Evolutionary conservation across 2,797 vertebrate species (phyloP), one percentile per base, ranked within the genome.

Genomic region (Dallia pectoralis): DNA sequence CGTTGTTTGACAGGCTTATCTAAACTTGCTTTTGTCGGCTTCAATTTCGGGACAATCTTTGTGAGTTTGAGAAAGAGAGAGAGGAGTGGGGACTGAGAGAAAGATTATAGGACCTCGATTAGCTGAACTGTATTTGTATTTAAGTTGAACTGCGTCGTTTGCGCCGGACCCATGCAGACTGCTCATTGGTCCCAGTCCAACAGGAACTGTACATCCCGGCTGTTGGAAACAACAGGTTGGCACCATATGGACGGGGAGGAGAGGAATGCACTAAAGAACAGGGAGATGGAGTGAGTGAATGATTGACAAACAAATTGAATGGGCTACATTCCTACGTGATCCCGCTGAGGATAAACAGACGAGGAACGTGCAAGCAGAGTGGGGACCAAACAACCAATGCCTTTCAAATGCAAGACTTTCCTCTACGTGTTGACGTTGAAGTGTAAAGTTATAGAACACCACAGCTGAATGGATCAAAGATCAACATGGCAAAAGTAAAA

Each of bases 181-280:
- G 19, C 62, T 63, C 25, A 56, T 44, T n/a, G 11, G 70, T 65
- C 3, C 27, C 53, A 47, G 0, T 78, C 76, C 77, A 79, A 18
- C 68, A 29, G 79, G 49, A 70, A 59, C 74, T 9, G 79, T 78
- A 89, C 86, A 82, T 87, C 82, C 75, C 22, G 2, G 30, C 69
- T 56, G 72, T 78, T 75, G 71, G 27, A 59, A 69, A 63, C 53
- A 74, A 64, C 80, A 83, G 75, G 77, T 81, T 82, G 76, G 72
- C 79, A 72, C 80, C 70, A 11, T 71, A 79, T 76, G 69, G 73
- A 36, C 25, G 33, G 51, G 1, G 33, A 48, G 40, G 64, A 63
- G 18, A 66, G 44, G 32, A 9, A 9, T 48, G 64, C 29, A 48
- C 48, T 22, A 18, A 48, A 18, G 53, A 51, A 16, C 19, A 14